Evolutionary conservation across 2,888 invertebrate species (phyloP).

Genomic region (Chirona hameri): DNA sequence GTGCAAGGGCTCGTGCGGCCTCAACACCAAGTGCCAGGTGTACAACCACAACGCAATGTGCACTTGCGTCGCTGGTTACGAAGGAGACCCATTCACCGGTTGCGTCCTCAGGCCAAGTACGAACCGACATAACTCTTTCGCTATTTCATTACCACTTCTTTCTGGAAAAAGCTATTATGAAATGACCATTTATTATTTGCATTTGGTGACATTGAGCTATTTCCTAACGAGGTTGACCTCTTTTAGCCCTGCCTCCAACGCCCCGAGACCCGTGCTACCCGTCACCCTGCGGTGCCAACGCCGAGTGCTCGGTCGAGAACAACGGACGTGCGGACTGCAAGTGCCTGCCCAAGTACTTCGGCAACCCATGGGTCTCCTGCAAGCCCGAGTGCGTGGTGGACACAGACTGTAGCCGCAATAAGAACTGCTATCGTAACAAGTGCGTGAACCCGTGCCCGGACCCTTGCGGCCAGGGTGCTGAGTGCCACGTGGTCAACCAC

Average conservation of each 20-base stretch:
- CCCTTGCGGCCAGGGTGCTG: slow-evolving; percentile 46
- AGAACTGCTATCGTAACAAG: slow-evolving; percentile 56
- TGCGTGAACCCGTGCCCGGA: slow-evolving; percentile 62
- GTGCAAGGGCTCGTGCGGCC: slow-evolving; percentile 72
- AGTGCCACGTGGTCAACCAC: slow-evolving; percentile 43
- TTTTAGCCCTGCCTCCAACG: slow-evolving; percentile 28
- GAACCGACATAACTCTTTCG: not conserved
- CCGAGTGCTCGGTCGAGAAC: slow-evolving; percentile 46
- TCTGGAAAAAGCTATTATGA: not conserved
- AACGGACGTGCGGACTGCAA: slow-evolving; percentile 55
- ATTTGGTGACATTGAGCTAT: not conserved
- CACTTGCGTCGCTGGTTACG: slow-evolving; percentile 71
- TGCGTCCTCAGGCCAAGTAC: slow-evolving; percentile 50
- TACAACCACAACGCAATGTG: slow-evolving; percentile 68
- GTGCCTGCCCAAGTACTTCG: slow-evolving; percentile 61
- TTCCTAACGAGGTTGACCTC: not conserved
- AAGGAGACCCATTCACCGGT: slow-evolving; percentile 74
- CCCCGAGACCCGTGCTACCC: slow-evolving; percentile 45
- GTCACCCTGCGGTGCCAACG: slow-evolving; percentile 55
- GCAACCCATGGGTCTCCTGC: slow-evolving; percentile 50
- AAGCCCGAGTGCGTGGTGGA: slow-evolving; percentile 71
- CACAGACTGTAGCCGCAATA: slow-evolving; percentile 69
- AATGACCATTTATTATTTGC: not conserved
- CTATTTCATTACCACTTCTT: too few species aligned
- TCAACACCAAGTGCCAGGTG: slow-evolving; percentile 76